Evolutionary conservation across 2,797 vertebrate species (phyloP), one percentile per base, ranked within the genome.

Genomic region (Champsocephalus esox): DNA sequence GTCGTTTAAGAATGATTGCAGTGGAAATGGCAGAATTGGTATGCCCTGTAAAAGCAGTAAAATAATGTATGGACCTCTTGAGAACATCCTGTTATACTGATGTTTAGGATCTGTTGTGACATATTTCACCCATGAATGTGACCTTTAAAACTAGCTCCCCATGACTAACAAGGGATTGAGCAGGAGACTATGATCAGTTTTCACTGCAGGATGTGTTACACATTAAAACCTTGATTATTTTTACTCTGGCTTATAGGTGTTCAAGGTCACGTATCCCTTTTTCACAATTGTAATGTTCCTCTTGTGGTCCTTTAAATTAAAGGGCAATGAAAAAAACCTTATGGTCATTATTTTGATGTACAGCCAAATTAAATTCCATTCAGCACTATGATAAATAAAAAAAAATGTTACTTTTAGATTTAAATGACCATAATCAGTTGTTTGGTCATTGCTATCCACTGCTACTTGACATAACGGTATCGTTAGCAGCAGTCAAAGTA

Each of bases 51-150:
- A 75, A 60, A 1, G 60, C 55, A 38, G 34, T 38, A 57, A 45
- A 51, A 14, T 51, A 19, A 45, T 44, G 3, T 46, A 51, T 13
- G 41, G 41, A 52, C 8, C 24, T 59, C 43, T 19, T 63, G 45
- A 57, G 34, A 68, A 68, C 6, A 61, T 41, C 32, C 28, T 73
- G 38, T 54, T 51, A 70, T 61, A 41, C 32, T 64, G 68, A 74
- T 11, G 52, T 32, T 51, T 59, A 75, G 57, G 34, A 50, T 61
- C 14, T 63, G 46, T 38, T 44, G 44, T 58, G 34, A 12, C 51
- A 63, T 71, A 62, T 66, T 82, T 90, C 56, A 81, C 62, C 49
- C 41, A 82, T 50, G 24, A 85, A 87, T 82, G 57, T 89, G 84
- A 92, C 85, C 86, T 88, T 65, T 74, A 69, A 68, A 28, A 73